These are phyloP conservation scores for Trichoplusia ni DNA, from an alignment of 1,140 invertebrate genomes.

Conservation along the genomic window DNA sequence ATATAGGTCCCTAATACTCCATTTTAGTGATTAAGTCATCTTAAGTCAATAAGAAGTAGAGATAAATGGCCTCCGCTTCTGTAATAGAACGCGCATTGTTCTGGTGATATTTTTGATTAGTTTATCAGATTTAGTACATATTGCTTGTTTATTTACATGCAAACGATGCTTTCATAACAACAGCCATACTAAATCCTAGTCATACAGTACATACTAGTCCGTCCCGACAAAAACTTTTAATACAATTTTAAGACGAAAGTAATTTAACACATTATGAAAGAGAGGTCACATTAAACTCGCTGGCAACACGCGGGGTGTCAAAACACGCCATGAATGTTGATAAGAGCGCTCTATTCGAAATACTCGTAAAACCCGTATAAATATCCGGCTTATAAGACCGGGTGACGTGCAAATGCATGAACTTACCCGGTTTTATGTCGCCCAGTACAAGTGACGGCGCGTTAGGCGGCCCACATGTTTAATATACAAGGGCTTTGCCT, in stretches of 20 bases:
- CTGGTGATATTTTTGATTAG: too few relatives aligned
- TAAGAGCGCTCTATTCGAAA: conserved; percentile 8
- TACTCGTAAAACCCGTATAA: conserved; percentile 22
- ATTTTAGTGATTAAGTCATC: too few relatives aligned
- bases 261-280: neutral
- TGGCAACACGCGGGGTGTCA: neutral
- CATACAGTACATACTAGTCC: too few relatives aligned
- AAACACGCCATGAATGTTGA: conserved; percentile 21
- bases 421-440: neutral
- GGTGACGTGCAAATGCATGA: conserved; percentile 12
- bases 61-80: too few relatives aligned
- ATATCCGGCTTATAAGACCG: conserved; percentile 5
- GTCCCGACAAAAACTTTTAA: too few relatives aligned
- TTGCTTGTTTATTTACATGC: too few relatives aligned
- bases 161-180: too few relatives aligned
- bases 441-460: neutral
- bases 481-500: neutral
- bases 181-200: too few relatives aligned
- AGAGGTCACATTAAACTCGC: neutral
- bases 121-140: too few relatives aligned
- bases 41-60: too few relatives aligned
- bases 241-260: neutral
- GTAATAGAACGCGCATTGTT: too few relatives aligned
- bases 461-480: neutral
- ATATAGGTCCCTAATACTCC: neutral